Percentiles rank a stretch among this genome's conserved stretches.
These are phyloP conservation scores for Heliconius eleuchia DNA, from an alignment of 1,140 invertebrate species.

Conservation along the genomic window DNA sequence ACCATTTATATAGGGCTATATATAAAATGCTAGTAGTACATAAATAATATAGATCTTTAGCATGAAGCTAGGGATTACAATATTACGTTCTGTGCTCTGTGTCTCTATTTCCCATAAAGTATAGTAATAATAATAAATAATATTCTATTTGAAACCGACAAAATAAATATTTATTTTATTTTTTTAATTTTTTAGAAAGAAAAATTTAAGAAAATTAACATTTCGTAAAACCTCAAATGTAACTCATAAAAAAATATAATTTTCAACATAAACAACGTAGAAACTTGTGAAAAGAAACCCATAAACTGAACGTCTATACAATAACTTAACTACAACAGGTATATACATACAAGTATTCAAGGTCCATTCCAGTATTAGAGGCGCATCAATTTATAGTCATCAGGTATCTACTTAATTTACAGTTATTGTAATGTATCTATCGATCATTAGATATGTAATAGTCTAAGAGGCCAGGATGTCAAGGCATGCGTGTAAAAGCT, in stretches of 20 bases:
- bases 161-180: too few species aligned
- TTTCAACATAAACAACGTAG: not conserved
- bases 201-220: too few species aligned
- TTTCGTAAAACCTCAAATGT: too few species aligned
- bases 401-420: conserved; percentile 29
- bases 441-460: conserved; percentile 36
- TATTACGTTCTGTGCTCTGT: too few species aligned
- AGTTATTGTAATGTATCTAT: conserved; percentile 35
- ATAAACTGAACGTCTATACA: not conserved
- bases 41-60: too few species aligned
- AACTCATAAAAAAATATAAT: not conserved
- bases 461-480: conserved; percentile 31
- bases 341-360: conserved; percentile 12
- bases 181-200: too few species aligned
- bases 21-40: too few species aligned
- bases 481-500: conserved; percentile 20
- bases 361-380: not conserved
- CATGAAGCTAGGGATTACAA: too few species aligned
- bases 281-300: not conserved
- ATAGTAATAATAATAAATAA: too few species aligned
- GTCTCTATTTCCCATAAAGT: too few species aligned
- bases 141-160: too few species aligned
- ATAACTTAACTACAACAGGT: not conserved
- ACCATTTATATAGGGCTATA: too few species aligned
- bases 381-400: conserved; percentile 26